These are phyloP conservation scores for Hoplias malabaricus DNA, from an alignment of 2,113 vertebrate genomes.

Conservation along the genomic window DNA sequence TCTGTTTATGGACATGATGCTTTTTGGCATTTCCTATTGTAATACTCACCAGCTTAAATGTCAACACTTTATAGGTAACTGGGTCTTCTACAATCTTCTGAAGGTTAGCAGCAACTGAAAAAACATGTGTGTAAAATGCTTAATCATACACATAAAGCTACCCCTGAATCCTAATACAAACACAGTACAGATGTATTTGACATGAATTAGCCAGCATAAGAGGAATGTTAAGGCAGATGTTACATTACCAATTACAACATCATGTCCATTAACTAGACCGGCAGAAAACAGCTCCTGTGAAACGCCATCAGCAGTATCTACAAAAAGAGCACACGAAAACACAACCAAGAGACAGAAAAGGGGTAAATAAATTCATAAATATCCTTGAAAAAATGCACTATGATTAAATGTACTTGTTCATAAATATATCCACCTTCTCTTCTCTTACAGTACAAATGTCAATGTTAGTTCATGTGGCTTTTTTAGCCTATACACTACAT, in stretches of 20 bases:
- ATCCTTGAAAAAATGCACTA: constrained; percentile 3
- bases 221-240: neutral
- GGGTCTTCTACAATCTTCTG: constrained; percentile 99
- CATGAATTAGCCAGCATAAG: neutral
- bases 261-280: constrained; percentile 92
- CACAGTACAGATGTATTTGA: neutral
- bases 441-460: neutral
- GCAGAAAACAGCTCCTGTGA: constrained; percentile 98
- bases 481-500: neutral
- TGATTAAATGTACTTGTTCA: neutral
- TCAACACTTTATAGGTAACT: constrained; percentile 92
- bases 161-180: neutral
- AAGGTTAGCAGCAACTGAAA: constrained; percentile 98
- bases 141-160: neutral
- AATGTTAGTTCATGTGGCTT: neutral
- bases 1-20: neutral
- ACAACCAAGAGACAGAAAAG: neutral
- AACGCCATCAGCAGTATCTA: constrained; percentile 97
- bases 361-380: constrained; percentile 4
- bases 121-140: constrained; percentile 31
- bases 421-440: neutral
- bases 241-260: constrained; percentile 92
- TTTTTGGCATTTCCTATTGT: constrained; percentile 46
- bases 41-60: constrained; percentile 97
- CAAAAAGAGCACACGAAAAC: constrained; percentile 41